Percentiles rank a stretch among this genome's conserved stretches.
These are phyloP conservation scores for Mantis religiosa DNA, from an alignment of 2,888 invertebrate species.

Conservation along the genomic window DNA sequence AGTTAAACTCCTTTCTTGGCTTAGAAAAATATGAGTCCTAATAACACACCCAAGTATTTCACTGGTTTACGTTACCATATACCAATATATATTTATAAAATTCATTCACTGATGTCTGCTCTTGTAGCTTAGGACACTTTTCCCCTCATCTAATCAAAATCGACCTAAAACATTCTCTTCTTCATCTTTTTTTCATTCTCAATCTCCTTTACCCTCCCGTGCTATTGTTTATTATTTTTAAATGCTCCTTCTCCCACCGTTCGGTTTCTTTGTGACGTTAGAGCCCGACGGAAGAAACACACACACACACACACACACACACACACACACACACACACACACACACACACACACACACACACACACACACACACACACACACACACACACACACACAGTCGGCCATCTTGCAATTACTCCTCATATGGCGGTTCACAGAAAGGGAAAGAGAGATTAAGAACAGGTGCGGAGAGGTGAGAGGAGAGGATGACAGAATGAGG, in stretches of 20 bases:
- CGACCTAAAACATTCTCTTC: not conserved
- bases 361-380: not conserved
- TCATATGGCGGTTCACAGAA: not conserved
- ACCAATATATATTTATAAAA: not conserved
- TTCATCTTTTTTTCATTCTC: not conserved
- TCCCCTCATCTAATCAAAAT: constrained; percentile 11
- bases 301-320: not conserved
- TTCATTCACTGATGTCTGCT: not conserved
- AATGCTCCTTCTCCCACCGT: not conserved
- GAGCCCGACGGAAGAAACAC: not conserved
- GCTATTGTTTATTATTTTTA: constrained; percentile 19
- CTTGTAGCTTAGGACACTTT: not conserved
- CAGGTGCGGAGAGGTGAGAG: not conserved
- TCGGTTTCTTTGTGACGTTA: constrained; percentile 18
- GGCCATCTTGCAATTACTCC: constrained; percentile 13
- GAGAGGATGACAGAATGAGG: not conserved
- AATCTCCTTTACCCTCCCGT: constrained; percentile 6
- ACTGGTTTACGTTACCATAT: not conserved
- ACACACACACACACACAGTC: not conserved
- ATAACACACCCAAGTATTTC: too few species aligned
- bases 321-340: not conserved
- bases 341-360: not conserved
- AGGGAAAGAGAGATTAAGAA: not conserved
- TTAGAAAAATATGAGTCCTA: too few species aligned
- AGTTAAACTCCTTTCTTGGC: too few species aligned